Percentiles rank a stretch among this genome's conserved stretches.
These are phyloP conservation scores for Andrena flavipes DNA, from an alignment of 2,888 invertebrate genomes.

Conservation along the genomic window DNA sequence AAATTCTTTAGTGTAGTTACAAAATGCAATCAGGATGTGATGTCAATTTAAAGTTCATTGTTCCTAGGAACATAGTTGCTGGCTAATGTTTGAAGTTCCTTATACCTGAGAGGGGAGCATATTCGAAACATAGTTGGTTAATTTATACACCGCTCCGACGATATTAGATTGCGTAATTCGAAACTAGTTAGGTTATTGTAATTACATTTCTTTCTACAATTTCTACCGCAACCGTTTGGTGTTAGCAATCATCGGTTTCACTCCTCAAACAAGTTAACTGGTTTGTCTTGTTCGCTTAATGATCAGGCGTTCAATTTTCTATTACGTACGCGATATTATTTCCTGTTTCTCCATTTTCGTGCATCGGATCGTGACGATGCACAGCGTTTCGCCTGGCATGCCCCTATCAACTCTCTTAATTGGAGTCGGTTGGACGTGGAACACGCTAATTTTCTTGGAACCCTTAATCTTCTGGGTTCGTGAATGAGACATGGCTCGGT, in stretches of 20 bases:
- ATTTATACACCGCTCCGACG: too few relatives aligned
- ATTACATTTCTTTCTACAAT: background rate
- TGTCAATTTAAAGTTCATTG: too few relatives aligned
- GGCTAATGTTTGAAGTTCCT: too few relatives aligned
- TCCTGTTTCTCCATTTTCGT: conserved; percentile 46
- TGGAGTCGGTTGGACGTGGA: conserved; percentile 44
- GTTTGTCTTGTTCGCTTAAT: background rate
- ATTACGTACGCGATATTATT: conserved; percentile 53
- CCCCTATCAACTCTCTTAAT: conserved; percentile 48
- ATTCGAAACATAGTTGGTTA: too few relatives aligned
- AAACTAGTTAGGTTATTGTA: background rate
- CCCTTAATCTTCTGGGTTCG: conserved; percentile 2
- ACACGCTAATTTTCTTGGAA: conserved; percentile 49
- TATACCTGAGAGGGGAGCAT: too few relatives aligned
- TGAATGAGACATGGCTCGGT: conserved; percentile 22
- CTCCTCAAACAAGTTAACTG: background rate
- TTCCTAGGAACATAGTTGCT: too few relatives aligned
- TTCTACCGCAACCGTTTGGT: too few relatives aligned
- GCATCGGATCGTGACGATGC: conserved; percentile 40
- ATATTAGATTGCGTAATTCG: too few relatives aligned
- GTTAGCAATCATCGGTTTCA: background rate
- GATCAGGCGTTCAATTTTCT: conserved; percentile 39
- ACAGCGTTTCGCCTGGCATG: conserved; percentile 42
- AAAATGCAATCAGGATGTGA: too few relatives aligned
- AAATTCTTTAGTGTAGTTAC: too few relatives aligned